These are phyloP conservation scores for Brevipalpus yothersi DNA, from an alignment of 1,140 invertebrate genomes.

Conservation along the genomic window DNA sequence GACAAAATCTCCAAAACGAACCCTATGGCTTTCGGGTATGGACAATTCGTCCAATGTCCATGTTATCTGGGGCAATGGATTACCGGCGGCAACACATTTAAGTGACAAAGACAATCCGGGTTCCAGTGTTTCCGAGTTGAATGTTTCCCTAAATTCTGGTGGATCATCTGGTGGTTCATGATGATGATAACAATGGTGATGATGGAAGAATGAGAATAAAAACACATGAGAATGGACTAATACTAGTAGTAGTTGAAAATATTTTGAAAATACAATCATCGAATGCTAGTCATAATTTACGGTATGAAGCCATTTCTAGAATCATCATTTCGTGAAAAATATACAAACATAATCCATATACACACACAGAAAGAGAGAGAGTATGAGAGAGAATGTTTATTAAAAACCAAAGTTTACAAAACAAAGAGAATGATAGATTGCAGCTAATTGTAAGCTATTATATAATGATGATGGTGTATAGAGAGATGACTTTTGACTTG, in stretches of 20 bases:
- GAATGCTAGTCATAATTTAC: too few relatives aligned
- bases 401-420: too few relatives aligned
- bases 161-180: neutral
- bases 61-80: conserved; percentile 12
- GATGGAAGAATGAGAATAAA: neutral
- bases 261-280: too few relatives aligned
- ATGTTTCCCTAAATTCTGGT: neutral
- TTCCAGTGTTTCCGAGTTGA: neutral
- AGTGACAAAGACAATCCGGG: conserved; percentile 7
- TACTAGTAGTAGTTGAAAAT: too few relatives aligned
- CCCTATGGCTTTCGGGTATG: conserved; percentile 9
- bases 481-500: too few relatives aligned
- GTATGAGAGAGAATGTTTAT: too few relatives aligned
- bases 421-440: too few relatives aligned
- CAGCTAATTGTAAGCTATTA: too few relatives aligned
- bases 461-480: too few relatives aligned
- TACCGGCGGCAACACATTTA: conserved; percentile 13
- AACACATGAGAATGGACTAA: neutral
- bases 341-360: too few relatives aligned
- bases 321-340: neutral
- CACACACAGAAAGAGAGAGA: too few relatives aligned
- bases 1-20: conserved; percentile 14
- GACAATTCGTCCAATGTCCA: conserved; percentile 13
- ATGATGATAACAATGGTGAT: too few relatives aligned
- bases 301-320: neutral